Percentiles rank a stretch among this genome's conserved stretches.
phyloP scores from a whole-genome alignment of 2,888 invertebrate genomes.

The Lasioglossum calceatum region DNA sequence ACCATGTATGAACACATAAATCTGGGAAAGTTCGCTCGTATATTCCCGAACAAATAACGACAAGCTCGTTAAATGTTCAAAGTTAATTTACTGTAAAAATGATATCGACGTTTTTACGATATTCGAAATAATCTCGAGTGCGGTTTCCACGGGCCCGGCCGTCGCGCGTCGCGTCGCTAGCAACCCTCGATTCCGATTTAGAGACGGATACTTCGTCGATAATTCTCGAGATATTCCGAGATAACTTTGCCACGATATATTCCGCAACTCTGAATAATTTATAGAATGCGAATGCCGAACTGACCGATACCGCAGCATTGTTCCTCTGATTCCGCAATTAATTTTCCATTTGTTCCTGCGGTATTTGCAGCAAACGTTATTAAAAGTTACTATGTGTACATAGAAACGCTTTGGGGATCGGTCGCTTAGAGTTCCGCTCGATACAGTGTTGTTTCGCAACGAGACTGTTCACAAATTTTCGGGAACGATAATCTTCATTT shows the following conservation, averaged over 20 bases:
- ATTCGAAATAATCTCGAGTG: background rate
- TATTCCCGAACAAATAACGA: background rate
- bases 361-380: background rate
- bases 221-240: constrained; percentile 7
- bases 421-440: background rate
- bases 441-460: background rate
- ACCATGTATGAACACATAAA: background rate
- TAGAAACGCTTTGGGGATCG: background rate
- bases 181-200: background rate
- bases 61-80: background rate
- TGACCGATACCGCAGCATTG: constrained; percentile 10
- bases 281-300: constrained; percentile 1
- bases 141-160: background rate
- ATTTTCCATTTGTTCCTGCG: background rate
- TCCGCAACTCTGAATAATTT: constrained; percentile 16
- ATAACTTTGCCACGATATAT: background rate
- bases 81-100: background rate
- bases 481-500: background rate
- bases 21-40: background rate
- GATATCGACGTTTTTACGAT: background rate
- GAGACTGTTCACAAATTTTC: background rate
- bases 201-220: constrained; percentile 4
- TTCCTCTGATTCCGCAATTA: background rate
- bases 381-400: background rate
- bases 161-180: background rate